phyloP scores from a whole-genome alignment of 2,113 vertebrate genomes.

The Stigmatopora nigra region DNA sequence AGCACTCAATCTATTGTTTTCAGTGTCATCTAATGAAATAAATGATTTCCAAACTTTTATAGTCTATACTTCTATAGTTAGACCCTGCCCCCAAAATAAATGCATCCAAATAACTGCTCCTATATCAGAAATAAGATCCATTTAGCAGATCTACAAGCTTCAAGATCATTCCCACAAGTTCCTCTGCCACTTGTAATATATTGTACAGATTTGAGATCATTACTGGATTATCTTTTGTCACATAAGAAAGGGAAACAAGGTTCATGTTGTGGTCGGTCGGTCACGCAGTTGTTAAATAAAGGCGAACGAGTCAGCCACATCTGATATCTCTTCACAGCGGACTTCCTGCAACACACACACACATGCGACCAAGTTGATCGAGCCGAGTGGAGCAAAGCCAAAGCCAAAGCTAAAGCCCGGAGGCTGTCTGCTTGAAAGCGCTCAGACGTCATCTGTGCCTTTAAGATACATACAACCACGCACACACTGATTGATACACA shows the following conservation, averaged over 20 bases:
- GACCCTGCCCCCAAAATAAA: no score
- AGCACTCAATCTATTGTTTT: no score
- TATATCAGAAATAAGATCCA: not conserved
- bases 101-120: no score
- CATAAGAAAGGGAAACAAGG: slow-evolving; percentile 12
- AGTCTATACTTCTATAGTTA: no score
- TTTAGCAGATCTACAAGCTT: not conserved
- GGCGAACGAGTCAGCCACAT: slow-evolving; percentile 18
- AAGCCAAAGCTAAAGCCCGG: slow-evolving; percentile 45
- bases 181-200: not conserved
- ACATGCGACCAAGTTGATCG: slow-evolving; percentile 41
- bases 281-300: slow-evolving; percentile 21
- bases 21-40: no score
- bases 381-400: slow-evolving; percentile 47
- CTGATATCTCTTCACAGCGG: slow-evolving; percentile 38
- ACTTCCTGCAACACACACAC: slow-evolving; percentile 38
- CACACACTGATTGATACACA: slow-evolving; percentile 40
- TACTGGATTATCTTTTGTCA: slow-evolving; percentile 12
- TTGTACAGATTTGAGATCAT: not conserved
- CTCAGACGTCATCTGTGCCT: slow-evolving; percentile 26
- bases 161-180: not conserved
- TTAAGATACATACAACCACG: slow-evolving; percentile 17
- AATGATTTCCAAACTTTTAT: no score
- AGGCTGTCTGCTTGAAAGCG: slow-evolving; percentile 45
- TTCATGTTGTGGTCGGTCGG: slow-evolving; percentile 21